Conservation (phyloP, 2,888 invertebrate genomes). For the Rhamphomyia laevipes region DNA sequence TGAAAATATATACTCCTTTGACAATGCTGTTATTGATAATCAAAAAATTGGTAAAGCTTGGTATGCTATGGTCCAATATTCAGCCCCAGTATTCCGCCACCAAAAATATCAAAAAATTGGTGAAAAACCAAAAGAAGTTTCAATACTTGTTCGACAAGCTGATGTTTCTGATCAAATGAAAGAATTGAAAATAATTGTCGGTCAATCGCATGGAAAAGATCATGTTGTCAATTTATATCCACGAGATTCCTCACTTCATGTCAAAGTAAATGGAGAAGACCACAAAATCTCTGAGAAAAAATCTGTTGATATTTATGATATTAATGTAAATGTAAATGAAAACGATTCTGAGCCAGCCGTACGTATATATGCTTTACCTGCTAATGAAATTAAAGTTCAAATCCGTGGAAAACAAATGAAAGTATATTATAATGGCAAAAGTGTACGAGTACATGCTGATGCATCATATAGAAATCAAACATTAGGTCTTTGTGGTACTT, state of each 20-base stretch:
- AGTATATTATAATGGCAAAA: slow-evolving; percentile 47
- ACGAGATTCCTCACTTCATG: slow-evolving; percentile 16
- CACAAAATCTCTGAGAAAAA: slow-evolving; percentile 24
- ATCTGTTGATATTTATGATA: slow-evolving; percentile 27
- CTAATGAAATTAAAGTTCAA: slow-evolving; percentile 44
- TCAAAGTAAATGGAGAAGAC: slow-evolving; percentile 32
- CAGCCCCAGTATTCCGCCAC: slow-evolving; percentile 20
- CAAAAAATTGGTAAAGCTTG: slow-evolving; percentile 43
- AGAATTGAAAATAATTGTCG: slow-evolving; percentile 39
- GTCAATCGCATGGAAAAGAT: slow-evolving; percentile 17
- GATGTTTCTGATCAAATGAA: slow-evolving; percentile 15
- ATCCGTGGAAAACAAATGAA: slow-evolving; percentile 41
- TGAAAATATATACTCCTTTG: slow-evolving; percentile 49
- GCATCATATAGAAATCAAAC: slow-evolving; percentile 43
- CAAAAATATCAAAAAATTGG: background rate
- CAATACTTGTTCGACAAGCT: slow-evolving; percentile 37
- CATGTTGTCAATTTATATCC: slow-evolving; percentile 20
- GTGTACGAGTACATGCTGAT: slow-evolving; percentile 38
- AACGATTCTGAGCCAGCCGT: slow-evolving; percentile 29
- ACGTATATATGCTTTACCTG: slow-evolving; percentile 39
- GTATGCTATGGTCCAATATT: slow-evolving; percentile 49
- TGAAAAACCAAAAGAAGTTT: slow-evolving; percentile 13
- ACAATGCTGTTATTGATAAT: slow-evolving; percentile 46
- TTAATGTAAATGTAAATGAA: background rate
- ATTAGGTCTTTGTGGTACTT: slow-evolving; percentile 55